Conservation (phyloP, 2,797 vertebrate species). For the Sebastes goodei region DNA sequence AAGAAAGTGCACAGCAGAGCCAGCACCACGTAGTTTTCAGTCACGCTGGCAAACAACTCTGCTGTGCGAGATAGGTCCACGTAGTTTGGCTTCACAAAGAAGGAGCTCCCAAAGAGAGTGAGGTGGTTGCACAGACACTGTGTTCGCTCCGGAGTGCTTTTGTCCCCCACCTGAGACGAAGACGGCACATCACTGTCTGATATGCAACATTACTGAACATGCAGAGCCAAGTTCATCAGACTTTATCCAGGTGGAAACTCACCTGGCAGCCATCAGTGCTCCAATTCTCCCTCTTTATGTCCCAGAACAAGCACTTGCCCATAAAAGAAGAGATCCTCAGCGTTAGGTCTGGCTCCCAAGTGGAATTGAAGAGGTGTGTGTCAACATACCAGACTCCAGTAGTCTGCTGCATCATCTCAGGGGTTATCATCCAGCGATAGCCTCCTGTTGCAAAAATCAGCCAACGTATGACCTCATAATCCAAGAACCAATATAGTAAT, state of each 20-base stretch:
- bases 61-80: conserved; percentile 80
- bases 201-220: not conserved
- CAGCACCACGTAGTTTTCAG: conserved; percentile 85
- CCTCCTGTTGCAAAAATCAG: conserved; percentile 53
- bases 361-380: conserved; percentile 43
- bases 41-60: conserved; percentile 78
- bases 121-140: conserved; percentile 90
- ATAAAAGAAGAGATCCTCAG: conserved; percentile 58
- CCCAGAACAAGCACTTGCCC: conserved; percentile 81
- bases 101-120: conserved; percentile 85
- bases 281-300: conserved; percentile 54
- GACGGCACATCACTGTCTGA: not conserved
- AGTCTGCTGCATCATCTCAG: conserved; percentile 64
- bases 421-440: conserved; percentile 81
- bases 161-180: conserved; percentile 76
- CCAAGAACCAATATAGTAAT: not conserved
- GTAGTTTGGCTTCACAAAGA: conserved; percentile 85
- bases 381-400: conserved; percentile 74
- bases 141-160: conserved; percentile 54
- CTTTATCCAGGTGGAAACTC: not conserved
- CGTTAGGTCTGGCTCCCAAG: conserved; percentile 18
- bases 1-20: conserved; percentile 82
- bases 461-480: not conserved
- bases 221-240: not conserved
- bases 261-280: conserved; percentile 78